Base-by-base conservation (phyloP, 2,888 invertebrate genomes). In the Caenorhabditis zanzibari region DNA sequence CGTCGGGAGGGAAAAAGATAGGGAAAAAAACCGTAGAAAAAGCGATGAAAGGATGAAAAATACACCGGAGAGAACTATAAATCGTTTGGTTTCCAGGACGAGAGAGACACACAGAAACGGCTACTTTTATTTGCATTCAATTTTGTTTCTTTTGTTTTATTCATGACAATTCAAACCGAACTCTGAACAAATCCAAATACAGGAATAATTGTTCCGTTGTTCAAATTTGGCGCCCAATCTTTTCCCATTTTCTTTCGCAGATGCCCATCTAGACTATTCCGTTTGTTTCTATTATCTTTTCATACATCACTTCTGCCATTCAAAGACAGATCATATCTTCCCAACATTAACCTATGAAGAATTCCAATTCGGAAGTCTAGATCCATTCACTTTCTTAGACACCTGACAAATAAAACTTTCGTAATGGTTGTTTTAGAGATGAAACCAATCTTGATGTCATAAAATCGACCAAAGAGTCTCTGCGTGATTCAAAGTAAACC, bases 31-130 rank as follows among this genome's bases (percentile, higher is more conserved):
- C n/a, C n/a, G 47, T 47, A 47, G 47, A 47, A 47, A 14, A 47
- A 38, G 61, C 54, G 26, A 64, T 66, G 75, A 58, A 66, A 75
- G 47, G 66, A 76, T 76, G 76, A 68, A 59, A 58, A 59, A 66
- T 49, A 64, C 56, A 54, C n/a, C 64, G 41, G 66, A 58, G 66
- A 66, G 59, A 54, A 68, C 38, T 76, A 76, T 76, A 76, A 76
- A 76, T 76, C 68, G 68, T 47, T 68, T 52, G 56, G 58, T 75
- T 75, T 75, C 61, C 74, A 66, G 61, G 64, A 66, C 75, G 32
- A n/a, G 56, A 2, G 16, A 26, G 5, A n/a, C n/a, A n/a, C n/a
- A 58, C 54, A 56, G 28, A 58, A 49, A 63, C 66, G 35, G 56
- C 52, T 54, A 58, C 73, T 66, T 52, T 56, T 54, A 66, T 58